Evolutionary conservation across 2,797 vertebrate genomes (phyloP), one percentile per base, ranked within the genome.

Genomic region (Intellagama lesueurii): DNA sequence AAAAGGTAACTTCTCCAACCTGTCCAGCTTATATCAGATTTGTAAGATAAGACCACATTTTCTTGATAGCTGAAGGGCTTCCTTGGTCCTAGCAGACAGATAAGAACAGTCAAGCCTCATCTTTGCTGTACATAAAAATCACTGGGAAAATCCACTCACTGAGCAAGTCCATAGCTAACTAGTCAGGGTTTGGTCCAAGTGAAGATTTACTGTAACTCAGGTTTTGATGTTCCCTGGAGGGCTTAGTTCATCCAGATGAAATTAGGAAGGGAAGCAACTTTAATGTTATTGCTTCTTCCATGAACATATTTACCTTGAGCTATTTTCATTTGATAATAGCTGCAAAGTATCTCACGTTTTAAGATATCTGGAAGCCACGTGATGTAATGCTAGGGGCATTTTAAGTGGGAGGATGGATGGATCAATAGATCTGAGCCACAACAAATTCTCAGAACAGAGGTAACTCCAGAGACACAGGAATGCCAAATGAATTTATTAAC

Each of bases 251-350:
- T 70, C 70, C 84, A 82, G 87, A 93, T 93, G 90, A 94, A 95
- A 94, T 90, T 70, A 66, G 89, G 92, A 93, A 94, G 91, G 96
- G 94, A 94, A 93, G 90, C 84, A 83, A 90, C 91, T 70, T 89
- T 83, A 14, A 86, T 87, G 85, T 95, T 90, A 81, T 89, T 90
- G 92, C 90, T 70, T 91, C 52, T 70, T 91, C 52, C 0, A 91
- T 11, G 52, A 88, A 52, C 30, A 80, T 94, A 44, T 95, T 96
- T 90, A 77, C 90, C 90, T 80, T 40, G 81, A 87, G 80, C 93
- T 92, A 86, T 97, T 97, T 97, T 95, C 95, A 92, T 95, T 94
- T 92, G 95, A 95, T 96, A 97, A 95, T 93, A 85, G 4, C 83
- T 66, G 87, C n/a, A 56, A 47, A 93, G 90, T 83, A 91, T 92